Evolutionary conservation across 1,140 invertebrate species (phyloP).

Genomic region (Tetramorium alpestre): DNA sequence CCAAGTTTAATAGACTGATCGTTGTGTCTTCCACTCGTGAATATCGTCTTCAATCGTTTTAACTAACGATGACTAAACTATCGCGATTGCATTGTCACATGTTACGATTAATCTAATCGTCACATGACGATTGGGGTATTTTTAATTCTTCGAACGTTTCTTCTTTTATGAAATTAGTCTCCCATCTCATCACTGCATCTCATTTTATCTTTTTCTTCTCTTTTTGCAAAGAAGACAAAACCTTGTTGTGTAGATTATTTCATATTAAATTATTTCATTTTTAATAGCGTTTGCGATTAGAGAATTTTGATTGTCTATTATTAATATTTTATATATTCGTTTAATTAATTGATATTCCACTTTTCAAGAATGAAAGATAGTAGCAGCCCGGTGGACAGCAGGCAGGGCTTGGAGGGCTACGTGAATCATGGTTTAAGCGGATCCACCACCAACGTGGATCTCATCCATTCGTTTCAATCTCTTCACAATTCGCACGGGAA

Average conservation of each 20-base stretch:
- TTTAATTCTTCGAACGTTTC: neutral
- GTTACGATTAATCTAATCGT: slow-evolving; percentile 4
- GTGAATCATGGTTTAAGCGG: slow-evolving; percentile 81
- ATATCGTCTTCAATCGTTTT: slow-evolving; percentile 40
- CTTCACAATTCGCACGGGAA: slow-evolving; percentile 67
- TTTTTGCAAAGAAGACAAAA: neutral
- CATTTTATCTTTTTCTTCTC: neutral
- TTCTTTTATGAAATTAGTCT: neutral
- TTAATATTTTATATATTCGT: neutral
- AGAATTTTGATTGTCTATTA: neutral
- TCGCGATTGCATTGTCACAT: neutral
- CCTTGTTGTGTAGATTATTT: neutral
- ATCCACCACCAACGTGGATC: slow-evolving; percentile 77
- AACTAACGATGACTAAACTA: slow-evolving; percentile 20
- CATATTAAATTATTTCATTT: neutral
- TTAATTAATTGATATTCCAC: slow-evolving; percentile 1
- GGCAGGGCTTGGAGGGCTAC: slow-evolving; percentile 76
- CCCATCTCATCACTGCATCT: neutral
- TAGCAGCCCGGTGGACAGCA: slow-evolving; percentile 47
- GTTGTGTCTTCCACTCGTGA: slow-evolving; percentile 22
- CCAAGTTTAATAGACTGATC: slow-evolving; percentile 41
- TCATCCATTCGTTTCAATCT: slow-evolving; percentile 65
- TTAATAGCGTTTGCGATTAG: neutral
- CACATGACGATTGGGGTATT: neutral
- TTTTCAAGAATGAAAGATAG: slow-evolving; percentile 75